Conservation (phyloP, 1,140 invertebrate genomes). For the Protaetia brevitarsis region DNA sequence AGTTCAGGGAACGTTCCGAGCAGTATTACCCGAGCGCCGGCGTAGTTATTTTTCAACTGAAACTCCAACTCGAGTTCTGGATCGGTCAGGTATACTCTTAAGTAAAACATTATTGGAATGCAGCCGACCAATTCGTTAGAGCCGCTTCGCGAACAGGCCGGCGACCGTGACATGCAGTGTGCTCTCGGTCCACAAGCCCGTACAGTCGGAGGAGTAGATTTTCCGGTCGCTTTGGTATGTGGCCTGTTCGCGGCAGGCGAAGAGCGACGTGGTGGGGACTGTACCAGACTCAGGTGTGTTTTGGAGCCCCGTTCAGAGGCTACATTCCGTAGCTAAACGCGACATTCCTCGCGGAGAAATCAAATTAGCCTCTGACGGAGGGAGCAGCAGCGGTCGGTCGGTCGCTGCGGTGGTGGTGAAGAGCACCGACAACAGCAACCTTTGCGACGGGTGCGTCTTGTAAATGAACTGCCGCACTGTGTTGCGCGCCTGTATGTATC, state of each 20-base stretch:
- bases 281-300: conserved; percentile 48
- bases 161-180: conserved; percentile 23
- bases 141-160: neutral
- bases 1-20: neutral
- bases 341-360: conserved; percentile 46
- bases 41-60: conserved; percentile 45
- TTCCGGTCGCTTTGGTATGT: conserved; percentile 22
- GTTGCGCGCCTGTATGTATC: neutral
- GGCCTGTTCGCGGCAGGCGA: neutral
- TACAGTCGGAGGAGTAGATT: conserved; percentile 36
- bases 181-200: conserved; percentile 32
- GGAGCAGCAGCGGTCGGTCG: neutral
- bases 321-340: conserved; percentile 45
- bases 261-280: conserved; percentile 33
- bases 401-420: neutral
- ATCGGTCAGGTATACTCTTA: conserved; percentile 48
- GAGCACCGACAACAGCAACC: neutral
- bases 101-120: conserved; percentile 47
- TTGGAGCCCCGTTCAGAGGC: conserved; percentile 42
- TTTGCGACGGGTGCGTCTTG: neutral
- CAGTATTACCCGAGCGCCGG: conserved; percentile 27
- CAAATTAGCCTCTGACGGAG: conserved; percentile 39
- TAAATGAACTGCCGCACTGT: neutral
- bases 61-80: conserved; percentile 42
- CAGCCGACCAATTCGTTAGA: conserved; percentile 36